Evolutionary conservation across 1,140 invertebrate species (phyloP).

Genomic region (Cyclina sinensis): DNA sequence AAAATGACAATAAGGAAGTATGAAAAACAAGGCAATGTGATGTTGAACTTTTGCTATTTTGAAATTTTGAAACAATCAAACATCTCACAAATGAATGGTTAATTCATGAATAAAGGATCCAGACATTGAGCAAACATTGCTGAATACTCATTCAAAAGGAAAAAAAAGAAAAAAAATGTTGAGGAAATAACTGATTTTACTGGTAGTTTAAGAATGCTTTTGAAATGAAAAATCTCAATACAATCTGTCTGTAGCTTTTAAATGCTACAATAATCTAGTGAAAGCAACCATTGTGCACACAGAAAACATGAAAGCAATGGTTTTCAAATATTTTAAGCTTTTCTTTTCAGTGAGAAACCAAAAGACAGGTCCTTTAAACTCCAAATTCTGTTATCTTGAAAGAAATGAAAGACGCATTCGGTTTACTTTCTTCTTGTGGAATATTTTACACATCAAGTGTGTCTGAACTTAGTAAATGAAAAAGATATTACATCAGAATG

Average conservation of each 20-base stretch:
- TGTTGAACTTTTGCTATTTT: not conserved
- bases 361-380: too few relatives aligned
- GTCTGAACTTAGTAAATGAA: too few relatives aligned
- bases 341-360: not conserved
- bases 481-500: too few relatives aligned
- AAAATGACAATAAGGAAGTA: constrained; percentile 6
- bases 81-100: not conserved
- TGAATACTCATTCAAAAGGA: too few relatives aligned
- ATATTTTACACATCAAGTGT: too few relatives aligned
- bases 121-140: not conserved
- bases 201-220: constrained; percentile 20
- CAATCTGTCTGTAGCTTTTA: not conserved
- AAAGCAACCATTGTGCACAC: not conserved
- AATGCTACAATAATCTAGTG: not conserved
- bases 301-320: not conserved
- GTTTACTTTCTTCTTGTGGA: too few relatives aligned
- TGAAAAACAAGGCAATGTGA: not conserved
- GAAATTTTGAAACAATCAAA: not conserved
- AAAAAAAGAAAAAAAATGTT: not conserved
- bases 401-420: too few relatives aligned
- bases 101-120: constrained; percentile 3
- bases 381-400: too few relatives aligned
- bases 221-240: not conserved
- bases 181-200: constrained; percentile 12
- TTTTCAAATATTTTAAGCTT: constrained; percentile 14